Evolutionary conservation across 1,140 invertebrate species (phyloP).

Genomic region (Platorchestia sp.): DNA sequence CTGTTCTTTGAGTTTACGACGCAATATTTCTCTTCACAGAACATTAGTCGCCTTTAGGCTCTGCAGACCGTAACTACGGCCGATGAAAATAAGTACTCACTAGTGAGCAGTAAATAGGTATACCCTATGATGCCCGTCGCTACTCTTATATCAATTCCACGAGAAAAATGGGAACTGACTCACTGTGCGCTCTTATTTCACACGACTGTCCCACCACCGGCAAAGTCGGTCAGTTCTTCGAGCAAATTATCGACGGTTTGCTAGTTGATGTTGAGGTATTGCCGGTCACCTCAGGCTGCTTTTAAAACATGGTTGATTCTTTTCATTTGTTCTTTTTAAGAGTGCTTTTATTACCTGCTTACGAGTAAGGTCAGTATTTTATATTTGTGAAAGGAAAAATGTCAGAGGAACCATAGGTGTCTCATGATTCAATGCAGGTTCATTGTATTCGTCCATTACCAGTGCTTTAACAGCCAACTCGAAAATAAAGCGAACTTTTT

Average conservation of each 20-base stretch:
- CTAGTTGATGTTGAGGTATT: neutral
- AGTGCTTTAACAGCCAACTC: too few relatives aligned
- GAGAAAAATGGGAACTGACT: neutral
- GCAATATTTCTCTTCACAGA: constrained; percentile 35
- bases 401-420: too few relatives aligned
- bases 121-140: neutral
- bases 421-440: too few relatives aligned
- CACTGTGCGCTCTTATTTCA: neutral
- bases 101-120: neutral
- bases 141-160: neutral
- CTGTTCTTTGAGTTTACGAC: neutral
- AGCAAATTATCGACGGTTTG: neutral
- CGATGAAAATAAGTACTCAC: constrained; percentile 11
- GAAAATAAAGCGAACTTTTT: too few relatives aligned
- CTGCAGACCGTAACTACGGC: neutral
- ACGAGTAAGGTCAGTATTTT: neutral
- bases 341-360: neutral
- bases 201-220: neutral
- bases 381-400: neutral
- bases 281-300: too few relatives aligned
- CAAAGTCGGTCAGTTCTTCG: neutral
- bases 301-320: neutral
- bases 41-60: constrained; percentile 15
- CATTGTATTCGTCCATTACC: too few relatives aligned
- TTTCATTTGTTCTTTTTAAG: neutral